phyloP scores from a whole-genome alignment of 1,140 invertebrate genomes.

The Agrilus planipennis region DNA sequence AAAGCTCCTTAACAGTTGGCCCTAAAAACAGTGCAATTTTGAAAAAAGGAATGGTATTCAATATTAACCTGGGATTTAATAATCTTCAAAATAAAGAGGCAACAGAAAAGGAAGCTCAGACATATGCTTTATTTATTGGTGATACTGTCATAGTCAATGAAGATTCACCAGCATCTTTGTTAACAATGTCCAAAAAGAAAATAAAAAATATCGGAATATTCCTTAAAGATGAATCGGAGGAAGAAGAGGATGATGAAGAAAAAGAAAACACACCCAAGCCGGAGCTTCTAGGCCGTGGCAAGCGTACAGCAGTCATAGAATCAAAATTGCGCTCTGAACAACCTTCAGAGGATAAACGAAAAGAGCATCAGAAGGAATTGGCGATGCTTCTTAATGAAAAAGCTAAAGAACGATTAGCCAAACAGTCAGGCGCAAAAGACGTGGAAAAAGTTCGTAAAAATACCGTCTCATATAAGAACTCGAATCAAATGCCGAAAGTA shows the following conservation, averaged over 20 bases:
- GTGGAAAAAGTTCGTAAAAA: slow-evolving; percentile 88
- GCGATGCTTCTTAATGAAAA: slow-evolving; percentile 83
- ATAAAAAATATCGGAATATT: slow-evolving; percentile 95
- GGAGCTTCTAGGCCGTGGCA: slow-evolving; percentile 65
- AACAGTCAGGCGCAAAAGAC: slow-evolving; percentile 73
- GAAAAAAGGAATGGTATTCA: slow-evolving; percentile 95
- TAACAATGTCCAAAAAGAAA: slow-evolving; percentile 91
- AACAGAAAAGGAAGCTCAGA: slow-evolving; percentile 76
- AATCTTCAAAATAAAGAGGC: slow-evolving; percentile 75
- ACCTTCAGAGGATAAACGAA: slow-evolving; percentile 93
- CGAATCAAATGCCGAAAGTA: slow-evolving; percentile 86
- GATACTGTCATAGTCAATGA: slow-evolving; percentile 94
- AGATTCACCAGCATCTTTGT: slow-evolving; percentile 65
- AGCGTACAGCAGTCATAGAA: slow-evolving; percentile 88
- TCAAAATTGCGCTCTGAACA: slow-evolving; percentile 91
- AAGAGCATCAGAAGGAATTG: slow-evolving; percentile 93
- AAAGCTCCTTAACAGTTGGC: slow-evolving; percentile 83
- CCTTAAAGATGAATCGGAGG: slow-evolving; percentile 86
- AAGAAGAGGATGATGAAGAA: slow-evolving; percentile 64
- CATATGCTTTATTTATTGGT: slow-evolving; percentile 89
- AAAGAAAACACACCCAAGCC: slow-evolving; percentile 46
- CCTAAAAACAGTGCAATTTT: slow-evolving; percentile 74
- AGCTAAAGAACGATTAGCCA: slow-evolving; percentile 81
- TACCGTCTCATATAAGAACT: slow-evolving; percentile 88
- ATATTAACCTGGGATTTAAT: slow-evolving; percentile 89